phyloP scores from a whole-genome alignment of 2,797 vertebrate species.

The Hydrocynus forskahlii region DNA sequence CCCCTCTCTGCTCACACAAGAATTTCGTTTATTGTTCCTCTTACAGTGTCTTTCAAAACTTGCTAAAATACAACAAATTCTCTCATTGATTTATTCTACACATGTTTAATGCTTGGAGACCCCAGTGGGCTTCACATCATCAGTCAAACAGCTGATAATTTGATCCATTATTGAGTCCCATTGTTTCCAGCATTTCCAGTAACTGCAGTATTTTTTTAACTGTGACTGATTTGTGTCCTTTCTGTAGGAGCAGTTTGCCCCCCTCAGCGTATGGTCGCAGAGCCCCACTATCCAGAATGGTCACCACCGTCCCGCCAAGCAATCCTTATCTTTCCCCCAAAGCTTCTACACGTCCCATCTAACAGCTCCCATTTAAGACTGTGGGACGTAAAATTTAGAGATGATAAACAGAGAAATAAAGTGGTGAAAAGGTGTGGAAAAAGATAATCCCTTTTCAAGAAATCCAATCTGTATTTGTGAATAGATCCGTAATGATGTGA shows the following conservation, averaged over 20 bases:
- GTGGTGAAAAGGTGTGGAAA: conserved; percentile 69
- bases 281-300: conserved; percentile 70
- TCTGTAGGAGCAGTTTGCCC: conserved; percentile 59
- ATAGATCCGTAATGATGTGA: conserved; percentile 76
- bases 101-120: not conserved
- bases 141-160: not conserved
- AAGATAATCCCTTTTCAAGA: conserved; percentile 66
- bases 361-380: not conserved
- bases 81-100: not conserved
- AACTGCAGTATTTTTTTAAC: not conserved
- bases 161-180: not conserved
- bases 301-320: conserved; percentile 68
- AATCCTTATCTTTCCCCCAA: conserved; percentile 75
- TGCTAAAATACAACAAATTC: not conserved
- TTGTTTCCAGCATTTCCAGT: conserved; percentile 4
- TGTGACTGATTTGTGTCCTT: conserved; percentile 1
- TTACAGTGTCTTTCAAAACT: conserved; percentile 23
- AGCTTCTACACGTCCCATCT: conserved; percentile 4
- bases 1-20: conserved; percentile 43
- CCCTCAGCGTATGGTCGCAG: conserved; percentile 52
- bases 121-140: not conserved
- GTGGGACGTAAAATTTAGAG: conserved; percentile 15
- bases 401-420: conserved; percentile 57
- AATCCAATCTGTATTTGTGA: conserved; percentile 77
- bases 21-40: conserved; percentile 38